Evolutionary conservation across 2,888 invertebrate genomes (phyloP), one percentile per base, ranked within the genome.

Genomic region (Pteria penguin): DNA sequence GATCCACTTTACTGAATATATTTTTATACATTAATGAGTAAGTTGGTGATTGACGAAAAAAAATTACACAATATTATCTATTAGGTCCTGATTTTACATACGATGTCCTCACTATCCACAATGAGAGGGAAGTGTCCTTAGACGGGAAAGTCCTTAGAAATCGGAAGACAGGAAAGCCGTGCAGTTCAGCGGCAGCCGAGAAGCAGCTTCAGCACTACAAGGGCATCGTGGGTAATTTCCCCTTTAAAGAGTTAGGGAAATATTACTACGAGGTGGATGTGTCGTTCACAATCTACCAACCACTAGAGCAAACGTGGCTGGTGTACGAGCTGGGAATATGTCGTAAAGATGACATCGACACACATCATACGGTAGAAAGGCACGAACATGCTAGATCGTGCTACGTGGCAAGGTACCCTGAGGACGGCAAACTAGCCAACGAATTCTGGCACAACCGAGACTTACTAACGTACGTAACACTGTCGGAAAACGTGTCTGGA

Each of bases 381-480:
- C 84, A 85, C 45, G 84, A 85, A 61, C 76, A 76, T 69, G 83
- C 84, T 32, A 63, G 84, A 11, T 85, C 84, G 1, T 85, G 82
- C 60, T 85, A 85, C 63, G 83, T 85, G 4, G 84, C 84, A 2
- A 76, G 84, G 60, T 85, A 82, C 55, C 84, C 84, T n/a, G 84
- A 85, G 61, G 82, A 82, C 57, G 84, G 83, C 1, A 81, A 82
- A 54, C 72, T 85, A 31, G 80, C 84, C 0, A 81, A 82, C 61
- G 84, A 85, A 63, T 85, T 85, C 54, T 85, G 84, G 84, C 84
- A 85, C 72, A 83, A 85, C 65, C 79, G 84, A 2, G 84, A 85
- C 45, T 76, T 85, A 14, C 71, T 82, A 27, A 76, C 77, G 22
- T 82, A 79, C 58, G 75, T 78, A 0, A 77, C 83, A 2, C 66